Percentiles rank a stretch among this genome's conserved stretches.
Conservation (phyloP, 1,140 invertebrate species). For the Drosophila sechellia region DNA sequence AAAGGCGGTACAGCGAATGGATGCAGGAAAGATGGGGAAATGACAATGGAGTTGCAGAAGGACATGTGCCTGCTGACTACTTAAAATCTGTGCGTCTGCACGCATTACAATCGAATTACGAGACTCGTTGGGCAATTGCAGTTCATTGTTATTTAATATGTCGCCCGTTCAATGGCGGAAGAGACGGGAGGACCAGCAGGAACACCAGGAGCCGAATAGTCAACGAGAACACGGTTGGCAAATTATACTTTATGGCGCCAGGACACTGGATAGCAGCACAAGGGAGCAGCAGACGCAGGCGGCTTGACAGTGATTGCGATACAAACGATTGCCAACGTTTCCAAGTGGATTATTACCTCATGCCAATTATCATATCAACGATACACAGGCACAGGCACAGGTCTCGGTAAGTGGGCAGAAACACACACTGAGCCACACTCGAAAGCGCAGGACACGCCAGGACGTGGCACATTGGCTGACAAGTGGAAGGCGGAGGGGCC, state of each 20-base stretch:
- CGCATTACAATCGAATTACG: slow-evolving; percentile 82
- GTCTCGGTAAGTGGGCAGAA: slow-evolving; percentile 27
- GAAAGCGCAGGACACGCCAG: slow-evolving; percentile 35
- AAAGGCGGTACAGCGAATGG: slow-evolving; percentile 2
- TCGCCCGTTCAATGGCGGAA: slow-evolving; percentile 43
- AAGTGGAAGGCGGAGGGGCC: slow-evolving; percentile 51
- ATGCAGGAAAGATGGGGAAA: background rate
- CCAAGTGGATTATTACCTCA: slow-evolving; percentile 83
- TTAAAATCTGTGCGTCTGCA: slow-evolving; percentile 82
- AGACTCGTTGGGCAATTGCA: slow-evolving; percentile 80
- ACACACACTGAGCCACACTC: slow-evolving; percentile 14
- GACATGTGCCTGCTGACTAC: slow-evolving; percentile 53
- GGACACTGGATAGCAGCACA: slow-evolving; percentile 51
- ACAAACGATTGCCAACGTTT: slow-evolving; percentile 83
- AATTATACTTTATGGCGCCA: slow-evolving; percentile 77
- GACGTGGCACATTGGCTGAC: slow-evolving; percentile 60
- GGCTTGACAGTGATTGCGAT: slow-evolving; percentile 82
- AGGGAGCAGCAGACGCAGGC: slow-evolving; percentile 57
- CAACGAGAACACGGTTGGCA: slow-evolving; percentile 50
- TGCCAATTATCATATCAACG: slow-evolving; percentile 83
- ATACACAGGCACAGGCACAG: slow-evolving; percentile 67
- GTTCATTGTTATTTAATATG: slow-evolving; percentile 83
- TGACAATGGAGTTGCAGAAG: slow-evolving; percentile 18
- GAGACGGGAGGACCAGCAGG: background rate
- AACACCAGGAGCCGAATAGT: slow-evolving; percentile 6